Evolutionary conservation across 2,888 invertebrate species (phyloP), one percentile per base, ranked within the genome.

Genomic region (Octonoba sinensis): DNA sequence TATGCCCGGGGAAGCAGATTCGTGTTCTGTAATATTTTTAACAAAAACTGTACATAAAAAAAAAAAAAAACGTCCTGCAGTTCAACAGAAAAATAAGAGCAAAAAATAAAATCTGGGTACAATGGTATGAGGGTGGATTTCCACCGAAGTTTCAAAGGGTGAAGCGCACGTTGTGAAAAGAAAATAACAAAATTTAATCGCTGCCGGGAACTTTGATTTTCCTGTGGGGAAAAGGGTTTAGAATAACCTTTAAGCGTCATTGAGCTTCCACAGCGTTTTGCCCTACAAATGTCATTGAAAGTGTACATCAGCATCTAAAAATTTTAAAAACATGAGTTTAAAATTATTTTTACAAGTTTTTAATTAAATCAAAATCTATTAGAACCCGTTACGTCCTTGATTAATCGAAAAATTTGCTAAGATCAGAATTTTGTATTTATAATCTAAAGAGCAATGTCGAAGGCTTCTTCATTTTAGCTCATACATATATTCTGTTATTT

Each of bases 211-310:
- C 67, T 54, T 54, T 18, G 46, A 54, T 27, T 46, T 57, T 49
- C 36, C 56, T 46, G 18, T 64, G 47, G 70, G 79, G 69, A 36
- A 81, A 81, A 81, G 79, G 79, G 79, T 73, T 81, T n/a, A 49
- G 51, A 22, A 66, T 66, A 72, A 73, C 79, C 79, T 73, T 67
- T 73, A 69, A 62, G 56, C 69, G 79, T 73, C 73, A 81, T 81
- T 74, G 79, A 72, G 62, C 69, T 47, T 56, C 46, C n/a, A 20
- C 36, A 62, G 51, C 46, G 46, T 49, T 64, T 20, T 81, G 66
- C 67, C 79, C 79, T 73, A 69, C 73, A 81, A 74, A 81, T 73
- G 73, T 56, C 79, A 64, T 81, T 81, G 79, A 73, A 16, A 65
- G 47, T 12, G 1, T 65, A 49, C 20, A 2, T 49, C n/a, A 44